Base-by-base conservation (phyloP, 2,797 vertebrate genomes). In the Propithecus deckenii region DNA sequence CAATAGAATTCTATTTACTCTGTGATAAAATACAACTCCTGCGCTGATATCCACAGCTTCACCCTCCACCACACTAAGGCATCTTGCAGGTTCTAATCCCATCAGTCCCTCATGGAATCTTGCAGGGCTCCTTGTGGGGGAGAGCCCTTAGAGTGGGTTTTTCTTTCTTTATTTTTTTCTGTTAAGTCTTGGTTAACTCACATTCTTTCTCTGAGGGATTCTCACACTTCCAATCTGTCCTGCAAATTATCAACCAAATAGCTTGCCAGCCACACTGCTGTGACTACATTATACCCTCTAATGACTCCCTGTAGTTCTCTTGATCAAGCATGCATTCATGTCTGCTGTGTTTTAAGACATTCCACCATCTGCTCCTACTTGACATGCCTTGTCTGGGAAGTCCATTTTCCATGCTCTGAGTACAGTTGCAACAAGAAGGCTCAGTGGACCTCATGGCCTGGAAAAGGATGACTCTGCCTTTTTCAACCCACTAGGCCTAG, bases 241-340 rank as follows among this genome's bases (percentile, higher is more conserved):
- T 69, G 46, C 57, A 92, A 75, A 93, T 95, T 89, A 89, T 52
- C 86, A 91, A 86, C n/a, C 59, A 83, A 86, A 89, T 23, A 86
- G 55, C 69, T 22, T 78, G 35, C 48, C 61, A 85, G 61, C 10
- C 52, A 81, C 35, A 94, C 61, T 85, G 57, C 86, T 55, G 30
- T 86, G 78, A 89, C 43, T 78, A 80, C 5, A 84, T 96, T 76
- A 91, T 4, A 63, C 48, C 61, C 43, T 78, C 23, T 87, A 89
- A 92, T 69, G 57, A 50, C 32, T 89, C 71, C 50, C 55, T 83
- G 4, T 75, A 17, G 55, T 74, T 95, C 55, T 88, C 63, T 74
- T 95, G n/a, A 83, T 71, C 57, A 93, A 88, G 78, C 28, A 38
- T 69, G 28, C 8, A 6, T 84, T 89, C 32, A 14, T 65, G 17